Evolutionary conservation across 53 echinoderm and acorn worm species (phyloP), one percentile per base, ranked within the genome.

Genomic region (Apostichopus leukothele): DNA sequence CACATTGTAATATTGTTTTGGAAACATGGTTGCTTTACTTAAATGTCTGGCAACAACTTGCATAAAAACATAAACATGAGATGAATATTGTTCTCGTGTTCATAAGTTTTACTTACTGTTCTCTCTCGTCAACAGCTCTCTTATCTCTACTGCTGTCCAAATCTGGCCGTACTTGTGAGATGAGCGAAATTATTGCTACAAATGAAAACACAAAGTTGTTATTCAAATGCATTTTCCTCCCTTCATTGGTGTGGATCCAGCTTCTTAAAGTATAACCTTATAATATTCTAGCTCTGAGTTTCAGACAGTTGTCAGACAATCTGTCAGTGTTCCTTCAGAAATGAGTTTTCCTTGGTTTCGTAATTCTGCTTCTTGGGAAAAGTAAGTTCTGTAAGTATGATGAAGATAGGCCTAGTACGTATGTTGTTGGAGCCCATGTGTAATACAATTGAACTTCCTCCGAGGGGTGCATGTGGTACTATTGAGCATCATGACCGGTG

Each of bases 101-200:
- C 39, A 39, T 61, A 52, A 89, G n/a, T 89, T 60, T 87, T 26
- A 90, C 90, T 90, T 90, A 90, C 90, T 90, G 90, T 66, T 90
- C 87, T 14, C 39, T 50, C 50, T 80, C 78, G 55, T 87, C 85
- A 13, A 78, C 86, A 3, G 86, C 87, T 75, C 90, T 86, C 11
- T 78, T 90, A 52, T 87, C 87, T 59, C 90, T 75, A 25, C 59
- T 59, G 20, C 81, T 22, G 20, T 71, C 5, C n/a, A 71, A 71
- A 19, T 81, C 81, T 53, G 81, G 55, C 81, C 53, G 19, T 7
- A 81, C 81, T 81, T 52, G 54, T 19, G 81, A 81, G 51, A 81
- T 20, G 18, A 59, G 21, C 7, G 59, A 18, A 21, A 81, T 5
- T 71, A 71, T 71, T 19, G 71, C 0, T 6, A 18, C 71, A n/a